phyloP scores from a whole-genome alignment of 2,113 vertebrate species.

The Asarcornis scutulata region DNA sequence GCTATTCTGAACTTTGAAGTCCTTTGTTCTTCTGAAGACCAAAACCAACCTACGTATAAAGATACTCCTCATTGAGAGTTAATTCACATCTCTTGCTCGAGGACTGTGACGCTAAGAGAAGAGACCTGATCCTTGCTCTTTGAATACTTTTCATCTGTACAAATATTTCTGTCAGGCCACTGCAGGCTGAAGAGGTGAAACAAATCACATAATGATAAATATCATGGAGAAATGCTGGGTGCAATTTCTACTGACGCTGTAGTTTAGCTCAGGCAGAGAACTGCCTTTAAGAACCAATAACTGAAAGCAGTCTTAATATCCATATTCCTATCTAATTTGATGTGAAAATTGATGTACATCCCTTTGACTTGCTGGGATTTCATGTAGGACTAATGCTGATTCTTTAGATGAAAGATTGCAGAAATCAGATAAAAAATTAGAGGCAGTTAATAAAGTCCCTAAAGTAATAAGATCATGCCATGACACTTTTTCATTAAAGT shows the following conservation, averaged over 20 bases:
- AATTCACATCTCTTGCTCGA: not conserved
- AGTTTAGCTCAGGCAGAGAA: not conserved
- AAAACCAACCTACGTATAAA: not conserved
- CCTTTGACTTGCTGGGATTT: not conserved
- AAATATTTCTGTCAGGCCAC: not conserved
- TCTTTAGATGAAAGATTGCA: not conserved
- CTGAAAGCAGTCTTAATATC: not conserved
- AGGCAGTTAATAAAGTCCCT: not conserved
- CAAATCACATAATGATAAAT: not conserved
- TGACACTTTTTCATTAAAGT: not conserved
- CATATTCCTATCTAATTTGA: not conserved
- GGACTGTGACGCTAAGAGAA: not conserved
- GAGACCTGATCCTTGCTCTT: not conserved
- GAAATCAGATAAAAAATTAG: not conserved
- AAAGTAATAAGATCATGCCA: not conserved
- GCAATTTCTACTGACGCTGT: fast-evolving
- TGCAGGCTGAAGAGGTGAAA: not conserved
- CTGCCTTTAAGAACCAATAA: not conserved
- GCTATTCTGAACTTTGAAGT: not conserved
- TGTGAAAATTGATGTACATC: not conserved
- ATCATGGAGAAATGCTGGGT: not conserved
- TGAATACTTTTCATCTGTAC: not conserved
- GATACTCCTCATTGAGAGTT: not conserved
- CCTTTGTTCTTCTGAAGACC: not conserved
- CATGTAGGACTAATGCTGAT: not conserved